Conservation (phyloP, 2,113 vertebrate species). For the Pygoscelis antarcticus region DNA sequence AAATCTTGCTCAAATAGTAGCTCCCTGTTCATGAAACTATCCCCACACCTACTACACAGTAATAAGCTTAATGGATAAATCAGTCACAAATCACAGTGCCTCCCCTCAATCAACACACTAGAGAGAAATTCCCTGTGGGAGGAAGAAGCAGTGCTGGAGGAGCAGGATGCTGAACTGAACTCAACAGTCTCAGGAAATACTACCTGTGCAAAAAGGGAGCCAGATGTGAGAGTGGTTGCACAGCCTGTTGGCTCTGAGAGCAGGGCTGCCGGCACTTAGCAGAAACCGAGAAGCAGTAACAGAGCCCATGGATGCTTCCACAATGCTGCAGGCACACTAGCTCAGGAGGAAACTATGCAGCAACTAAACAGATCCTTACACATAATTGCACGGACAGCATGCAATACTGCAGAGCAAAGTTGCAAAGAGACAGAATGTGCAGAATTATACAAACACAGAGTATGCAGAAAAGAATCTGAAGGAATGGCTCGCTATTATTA, state of each 20-base stretch:
- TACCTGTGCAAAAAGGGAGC: neutral
- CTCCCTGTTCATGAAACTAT: neutral
- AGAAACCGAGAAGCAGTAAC: neutral
- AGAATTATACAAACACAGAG: neutral
- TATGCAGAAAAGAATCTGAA: neutral
- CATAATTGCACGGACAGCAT: neutral
- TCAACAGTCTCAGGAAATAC: neutral
- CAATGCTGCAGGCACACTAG: accelerated
- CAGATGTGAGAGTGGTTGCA: neutral
- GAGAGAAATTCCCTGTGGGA: neutral
- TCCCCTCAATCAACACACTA: accelerated
- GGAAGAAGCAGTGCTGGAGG: neutral
- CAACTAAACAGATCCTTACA: neutral
- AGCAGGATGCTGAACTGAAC: neutral
- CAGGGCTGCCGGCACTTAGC: neutral
- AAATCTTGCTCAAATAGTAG: neutral
- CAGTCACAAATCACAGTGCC: neutral
- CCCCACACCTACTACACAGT: neutral
- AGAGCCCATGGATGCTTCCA: neutral
- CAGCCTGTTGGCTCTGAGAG: neutral
- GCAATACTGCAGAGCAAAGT: neutral
- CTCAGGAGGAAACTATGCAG: neutral
- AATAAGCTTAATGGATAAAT: neutral
- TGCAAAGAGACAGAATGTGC: neutral
- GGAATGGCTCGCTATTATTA: neutral